phyloP scores from a whole-genome alignment of 2,888 invertebrate species.

The Eledone cirrhosa region DNA sequence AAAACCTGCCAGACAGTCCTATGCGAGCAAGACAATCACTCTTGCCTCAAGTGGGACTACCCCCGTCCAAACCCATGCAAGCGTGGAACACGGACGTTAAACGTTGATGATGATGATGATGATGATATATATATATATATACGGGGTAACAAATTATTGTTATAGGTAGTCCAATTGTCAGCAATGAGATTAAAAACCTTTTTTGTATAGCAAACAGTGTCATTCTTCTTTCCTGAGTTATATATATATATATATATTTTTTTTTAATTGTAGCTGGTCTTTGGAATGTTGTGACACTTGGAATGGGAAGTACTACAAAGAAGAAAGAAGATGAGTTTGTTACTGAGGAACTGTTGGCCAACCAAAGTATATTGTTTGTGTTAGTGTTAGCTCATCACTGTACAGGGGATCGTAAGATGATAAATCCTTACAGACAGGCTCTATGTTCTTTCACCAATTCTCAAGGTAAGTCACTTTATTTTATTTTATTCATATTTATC shows the following conservation, averaged over 20 bases:
- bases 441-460: conserved; percentile 84
- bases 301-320: conserved; percentile 57
- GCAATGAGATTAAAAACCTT: too few relatives aligned
- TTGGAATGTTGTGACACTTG: conserved; percentile 68
- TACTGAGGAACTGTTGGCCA: conserved; percentile 74
- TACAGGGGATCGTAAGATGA: conserved; percentile 69
- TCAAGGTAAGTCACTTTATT: conserved; percentile 71
- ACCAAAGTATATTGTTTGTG: conserved; percentile 87
- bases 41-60: too few relatives aligned
- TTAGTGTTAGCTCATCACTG: conserved; percentile 92
- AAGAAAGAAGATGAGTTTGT: conserved; percentile 60
- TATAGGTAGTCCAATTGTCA: too few relatives aligned
- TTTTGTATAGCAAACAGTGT: too few relatives aligned
- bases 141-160: too few relatives aligned
- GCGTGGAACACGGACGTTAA: too few relatives aligned
- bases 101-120: too few relatives aligned
- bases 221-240: too few relatives aligned
- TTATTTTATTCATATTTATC: neutral
- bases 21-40: too few relatives aligned
- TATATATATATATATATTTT: neutral
- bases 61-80: too few relatives aligned
- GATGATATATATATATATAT: too few relatives aligned
- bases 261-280: conserved; percentile 61
- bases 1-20: too few relatives aligned
- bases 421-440: conserved; percentile 87